phyloP scores from a whole-genome alignment of 2,113 vertebrate genomes.

The Hiodon tergisus region DNA sequence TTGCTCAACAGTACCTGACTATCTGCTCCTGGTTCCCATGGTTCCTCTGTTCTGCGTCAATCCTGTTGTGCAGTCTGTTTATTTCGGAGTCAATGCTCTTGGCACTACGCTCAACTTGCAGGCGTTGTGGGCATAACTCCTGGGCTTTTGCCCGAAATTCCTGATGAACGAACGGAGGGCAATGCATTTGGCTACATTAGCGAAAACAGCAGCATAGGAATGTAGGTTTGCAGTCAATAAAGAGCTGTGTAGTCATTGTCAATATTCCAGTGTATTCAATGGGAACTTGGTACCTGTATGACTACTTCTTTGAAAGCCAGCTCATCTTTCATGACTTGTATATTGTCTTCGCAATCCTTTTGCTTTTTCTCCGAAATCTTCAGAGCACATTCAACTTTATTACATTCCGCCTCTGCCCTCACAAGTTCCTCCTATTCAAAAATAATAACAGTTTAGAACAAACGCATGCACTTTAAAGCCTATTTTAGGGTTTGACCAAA shows the following conservation, averaged over 20 bases:
- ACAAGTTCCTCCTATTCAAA: slow-evolving; percentile 66
- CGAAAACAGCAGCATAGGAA: too few species aligned
- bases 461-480: too few species aligned
- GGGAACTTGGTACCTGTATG: slow-evolving; percentile 51
- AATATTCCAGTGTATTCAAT: too few species aligned
- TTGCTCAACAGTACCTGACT: slow-evolving; percentile 58
- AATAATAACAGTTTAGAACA: too few species aligned
- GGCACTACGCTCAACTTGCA: slow-evolving; percentile 62
- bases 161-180: slow-evolving; percentile 37
- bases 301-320: slow-evolving; percentile 59
- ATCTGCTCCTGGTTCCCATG: slow-evolving; percentile 78
- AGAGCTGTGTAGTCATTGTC: too few species aligned
- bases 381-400: slow-evolving; percentile 54
- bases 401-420: slow-evolving; percentile 63
- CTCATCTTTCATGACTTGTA: slow-evolving; percentile 59
- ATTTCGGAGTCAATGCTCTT: slow-evolving; percentile 76
- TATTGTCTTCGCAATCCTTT: slow-evolving; percentile 56
- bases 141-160: slow-evolving; percentile 66
- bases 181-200: too few species aligned
- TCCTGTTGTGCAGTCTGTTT: slow-evolving; percentile 66
- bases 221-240: too few species aligned
- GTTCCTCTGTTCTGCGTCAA: slow-evolving; percentile 64
- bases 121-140: slow-evolving; percentile 63
- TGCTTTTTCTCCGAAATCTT: slow-evolving; percentile 64
- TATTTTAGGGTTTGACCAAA: too few species aligned